Base-by-base conservation (phyloP, 2,113 vertebrate species). In the Dinomys branickii region DNA sequence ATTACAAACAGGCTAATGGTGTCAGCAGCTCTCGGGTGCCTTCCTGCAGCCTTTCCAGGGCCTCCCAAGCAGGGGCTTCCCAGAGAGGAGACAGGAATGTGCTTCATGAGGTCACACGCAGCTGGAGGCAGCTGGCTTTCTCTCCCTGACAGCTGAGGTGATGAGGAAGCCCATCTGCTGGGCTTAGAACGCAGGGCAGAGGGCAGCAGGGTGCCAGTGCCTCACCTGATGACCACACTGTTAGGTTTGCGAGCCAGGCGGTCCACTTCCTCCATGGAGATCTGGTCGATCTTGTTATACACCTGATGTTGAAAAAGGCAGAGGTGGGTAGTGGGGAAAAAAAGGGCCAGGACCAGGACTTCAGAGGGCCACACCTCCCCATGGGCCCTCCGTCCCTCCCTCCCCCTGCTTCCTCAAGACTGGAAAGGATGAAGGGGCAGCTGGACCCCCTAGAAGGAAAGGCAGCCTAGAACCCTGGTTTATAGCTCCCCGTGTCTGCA, bases 211-310 rank as follows among this genome's bases (percentile, higher is more conserved):
- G 0, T 4, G 44, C 52, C n/a, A 14, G 35, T 3, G 33, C 14
- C 92, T 97, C 90, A 99, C 99, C 99, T 99, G 98, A 99, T 99
- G 13, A 99, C 99, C 58, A 99, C 99, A 19, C 99, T 99, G 98
- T 99, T 98, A 30, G 99, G 97, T 96, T 98, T 99, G 92, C 98
- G 99, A 80, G 99, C 99, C 58, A 99, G 98, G 17, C 99, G 99
- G 97, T 99, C 99, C 81, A 99, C 99, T 97, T 99, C 99, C 96
- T 99, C 99, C 97, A 99, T 99, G 5, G 99, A 99, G 97, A 99
- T 99, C 98, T 99, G 99, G 97, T 99, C 99, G 61, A 99, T 99
- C 98, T 99, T 99, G 98, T 99, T 99, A 98, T 99, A 99, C 92
- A 99, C 99, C 99, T 99, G 97, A 80, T 85, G 16, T 94, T 92